A percentile compares a stretch with the other conserved stretches of the same genome.
phyloP scores from a whole-genome alignment of 2,113 vertebrate genomes.

The Rhynchopsitta pachyrhyncha region DNA sequence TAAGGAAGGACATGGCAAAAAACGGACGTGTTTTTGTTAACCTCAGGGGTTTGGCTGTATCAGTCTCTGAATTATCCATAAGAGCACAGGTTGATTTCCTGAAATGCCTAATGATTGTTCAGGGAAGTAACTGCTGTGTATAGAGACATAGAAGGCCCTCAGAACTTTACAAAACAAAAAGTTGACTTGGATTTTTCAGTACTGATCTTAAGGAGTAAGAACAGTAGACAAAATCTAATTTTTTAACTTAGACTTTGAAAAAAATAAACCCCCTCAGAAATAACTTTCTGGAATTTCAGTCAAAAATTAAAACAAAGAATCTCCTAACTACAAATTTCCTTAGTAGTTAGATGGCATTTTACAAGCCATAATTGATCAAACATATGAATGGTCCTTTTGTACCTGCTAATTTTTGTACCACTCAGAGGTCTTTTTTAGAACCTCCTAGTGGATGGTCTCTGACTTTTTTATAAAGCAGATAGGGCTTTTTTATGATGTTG shows the following conservation, averaged over 20 bases:
- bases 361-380: neutral
- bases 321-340: neutral
- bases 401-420: neutral
- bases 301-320: neutral
- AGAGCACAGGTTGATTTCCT: slow-evolving; percentile 5
- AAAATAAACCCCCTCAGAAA: neutral
- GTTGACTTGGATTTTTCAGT: neutral
- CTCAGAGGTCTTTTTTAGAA: neutral
- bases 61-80: neutral
- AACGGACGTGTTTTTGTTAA: neutral
- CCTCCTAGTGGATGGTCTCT: neutral
- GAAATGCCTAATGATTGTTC: neutral
- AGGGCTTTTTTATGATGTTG: neutral
- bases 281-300: neutral
- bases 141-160: neutral
- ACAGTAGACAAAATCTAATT: neutral
- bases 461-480: neutral
- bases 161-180: neutral
- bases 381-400: neutral
- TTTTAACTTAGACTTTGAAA: neutral
- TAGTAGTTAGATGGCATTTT: neutral
- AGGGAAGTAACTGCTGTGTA: neutral
- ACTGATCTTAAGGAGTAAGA: neutral
- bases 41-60: slow-evolving; percentile 57
- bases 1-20: neutral